These are phyloP conservation scores for Podarcis cretensis DNA, from an alignment of 2,113 vertebrate species.

Conservation along the genomic window DNA sequence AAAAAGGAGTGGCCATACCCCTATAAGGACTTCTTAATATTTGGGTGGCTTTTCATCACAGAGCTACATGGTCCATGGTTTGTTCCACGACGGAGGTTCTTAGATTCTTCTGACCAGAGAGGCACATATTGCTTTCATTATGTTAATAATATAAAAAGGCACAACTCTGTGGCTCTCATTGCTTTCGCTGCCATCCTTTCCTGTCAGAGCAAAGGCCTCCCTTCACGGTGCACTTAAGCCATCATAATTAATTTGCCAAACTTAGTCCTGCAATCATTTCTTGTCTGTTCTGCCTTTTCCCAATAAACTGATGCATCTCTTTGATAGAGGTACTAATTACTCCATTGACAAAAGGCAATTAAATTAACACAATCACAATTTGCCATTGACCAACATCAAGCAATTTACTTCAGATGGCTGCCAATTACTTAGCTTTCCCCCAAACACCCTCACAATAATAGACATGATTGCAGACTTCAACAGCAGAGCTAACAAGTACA, in stretches of 20 bases:
- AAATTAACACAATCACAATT: conserved; percentile 64
- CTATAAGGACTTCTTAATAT: neutral
- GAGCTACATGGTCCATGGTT: neutral
- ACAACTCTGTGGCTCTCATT: neutral
- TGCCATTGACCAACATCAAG: conserved; percentile 63
- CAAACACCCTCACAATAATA: conserved; percentile 45
- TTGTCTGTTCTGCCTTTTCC: conserved; percentile 34
- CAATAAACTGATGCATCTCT: conserved; percentile 41
- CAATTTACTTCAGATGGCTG: conserved; percentile 67
- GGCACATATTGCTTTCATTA: neutral
- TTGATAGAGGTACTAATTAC: conserved; percentile 57
- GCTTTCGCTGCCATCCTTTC: neutral
- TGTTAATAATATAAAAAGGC: neutral
- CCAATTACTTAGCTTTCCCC: conserved; percentile 65
- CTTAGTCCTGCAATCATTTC: conserved; percentile 36
- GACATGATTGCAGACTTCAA: conserved; percentile 53
- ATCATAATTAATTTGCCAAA: conserved; percentile 46
- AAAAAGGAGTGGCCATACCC: neutral
- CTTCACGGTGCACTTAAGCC: neutral
- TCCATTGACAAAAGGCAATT: conserved; percentile 61
- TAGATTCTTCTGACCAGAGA: neutral
- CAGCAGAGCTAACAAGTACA: conserved; percentile 60
- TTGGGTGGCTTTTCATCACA: neutral
- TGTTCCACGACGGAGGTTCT: neutral
- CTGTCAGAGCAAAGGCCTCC: conserved; percentile 23